Conservation (phyloP, 2,113 vertebrate genomes). For the Xyliphius kryptos region DNA sequence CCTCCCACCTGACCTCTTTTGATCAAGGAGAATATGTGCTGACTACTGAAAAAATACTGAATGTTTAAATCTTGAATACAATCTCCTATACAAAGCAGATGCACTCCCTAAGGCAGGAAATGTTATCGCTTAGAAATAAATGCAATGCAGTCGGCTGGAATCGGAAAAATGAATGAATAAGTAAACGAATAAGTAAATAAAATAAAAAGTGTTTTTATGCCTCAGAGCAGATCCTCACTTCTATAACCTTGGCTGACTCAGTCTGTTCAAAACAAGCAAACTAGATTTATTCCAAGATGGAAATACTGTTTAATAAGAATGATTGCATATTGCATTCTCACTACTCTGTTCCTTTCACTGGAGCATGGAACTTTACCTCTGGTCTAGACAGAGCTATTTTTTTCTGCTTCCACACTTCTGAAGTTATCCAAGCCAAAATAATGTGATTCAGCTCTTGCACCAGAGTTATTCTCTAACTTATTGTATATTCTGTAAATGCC, state of each 20-base stretch:
- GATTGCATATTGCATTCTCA: not conserved
- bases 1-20: too few relatives aligned
- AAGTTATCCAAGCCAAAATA: not conserved
- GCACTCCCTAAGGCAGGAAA: not conserved
- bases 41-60: too few relatives aligned
- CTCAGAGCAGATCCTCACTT: not conserved
- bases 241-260: conserved; percentile 1
- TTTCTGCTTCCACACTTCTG: not conserved
- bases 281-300: not conserved
- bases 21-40: too few relatives aligned
- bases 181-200: too few relatives aligned
- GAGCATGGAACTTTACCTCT: conserved; percentile 2
- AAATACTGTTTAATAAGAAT: not conserved
- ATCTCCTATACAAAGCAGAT: conserved; percentile 12
- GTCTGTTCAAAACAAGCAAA: not conserved
- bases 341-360: not conserved
- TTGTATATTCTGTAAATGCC: not conserved
- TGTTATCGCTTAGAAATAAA: not conserved
- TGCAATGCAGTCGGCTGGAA: not conserved
- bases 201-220: not conserved
- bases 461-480: not conserved
- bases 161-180: too few relatives aligned
- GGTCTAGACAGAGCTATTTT: not conserved
- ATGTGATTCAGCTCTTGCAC: not conserved
- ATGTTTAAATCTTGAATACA: too few relatives aligned